These are phyloP conservation scores for Ylistrum balloti DNA, from an alignment of 1,140 invertebrate species.

Conservation along the genomic window DNA sequence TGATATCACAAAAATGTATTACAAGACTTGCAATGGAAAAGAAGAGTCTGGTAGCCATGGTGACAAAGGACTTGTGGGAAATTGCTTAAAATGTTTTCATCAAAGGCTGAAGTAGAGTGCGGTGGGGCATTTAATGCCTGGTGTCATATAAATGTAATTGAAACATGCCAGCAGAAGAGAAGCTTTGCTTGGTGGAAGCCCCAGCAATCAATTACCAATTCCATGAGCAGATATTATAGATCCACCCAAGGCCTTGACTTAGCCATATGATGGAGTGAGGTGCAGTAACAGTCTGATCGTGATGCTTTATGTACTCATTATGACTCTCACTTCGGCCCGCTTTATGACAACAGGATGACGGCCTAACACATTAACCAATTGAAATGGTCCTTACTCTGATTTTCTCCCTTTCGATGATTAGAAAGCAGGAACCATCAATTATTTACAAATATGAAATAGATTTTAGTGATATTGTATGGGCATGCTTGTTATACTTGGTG, in stretches of 20 bases:
- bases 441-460: conserved; percentile 40
- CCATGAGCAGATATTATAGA: conserved; percentile 20
- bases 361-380: conserved; percentile 33
- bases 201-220: conserved; percentile 12
- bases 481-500: not conserved
- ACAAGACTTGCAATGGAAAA: conserved; percentile 16
- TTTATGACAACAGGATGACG: conserved; percentile 33
- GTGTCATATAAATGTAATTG: conserved; percentile 39
- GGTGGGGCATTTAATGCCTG: conserved; percentile 24
- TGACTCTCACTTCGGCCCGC: not conserved
- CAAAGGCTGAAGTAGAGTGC: conserved; percentile 32
- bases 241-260: not conserved
- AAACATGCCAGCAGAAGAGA: conserved; percentile 9
- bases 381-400: conserved; percentile 33
- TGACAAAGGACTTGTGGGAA: conserved; percentile 32
- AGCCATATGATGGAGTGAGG: not conserved
- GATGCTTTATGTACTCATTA: conserved; percentile 28
- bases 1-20: not conserved
- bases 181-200: not conserved
- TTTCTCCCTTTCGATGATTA: conserved; percentile 28
- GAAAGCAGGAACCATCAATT: conserved; percentile 3
- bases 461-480: conserved; percentile 14
- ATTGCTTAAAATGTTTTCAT: conserved; percentile 40
- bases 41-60: conserved; percentile 10
- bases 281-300: conserved; percentile 6